phyloP scores from a whole-genome alignment of 2,888 invertebrate genomes.

The Drosophila bunnanda region DNA sequence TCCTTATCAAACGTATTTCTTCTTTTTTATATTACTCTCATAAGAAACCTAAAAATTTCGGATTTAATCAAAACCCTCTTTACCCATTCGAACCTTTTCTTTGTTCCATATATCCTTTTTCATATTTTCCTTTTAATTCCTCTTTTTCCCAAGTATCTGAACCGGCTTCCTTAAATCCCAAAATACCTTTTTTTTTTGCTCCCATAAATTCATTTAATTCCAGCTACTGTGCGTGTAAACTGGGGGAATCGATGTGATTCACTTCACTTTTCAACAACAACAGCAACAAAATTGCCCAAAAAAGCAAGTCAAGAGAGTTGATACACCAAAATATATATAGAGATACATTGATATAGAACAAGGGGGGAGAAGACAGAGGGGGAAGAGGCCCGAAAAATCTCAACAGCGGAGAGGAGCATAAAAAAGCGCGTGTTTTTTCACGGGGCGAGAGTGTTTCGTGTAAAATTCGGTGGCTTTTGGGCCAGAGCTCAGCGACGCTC shows the following conservation, averaged over 20 bases:
- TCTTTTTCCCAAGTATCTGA: neutral
- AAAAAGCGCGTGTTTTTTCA: constrained; percentile 32
- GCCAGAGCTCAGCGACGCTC: constrained; percentile 53
- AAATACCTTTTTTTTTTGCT: neutral
- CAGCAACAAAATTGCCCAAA: constrained; percentile 27
- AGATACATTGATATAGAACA: constrained; percentile 5
- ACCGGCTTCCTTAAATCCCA: constrained; percentile 13
- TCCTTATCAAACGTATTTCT: neutral
- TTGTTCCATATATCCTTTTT: neutral
- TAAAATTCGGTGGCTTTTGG: constrained; percentile 38
- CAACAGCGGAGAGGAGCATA: constrained; percentile 8
- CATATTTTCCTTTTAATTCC: neutral
- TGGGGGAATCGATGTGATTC: constrained; percentile 67
- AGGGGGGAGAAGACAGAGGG: neutral
- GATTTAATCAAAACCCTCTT: neutral
- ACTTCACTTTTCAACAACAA: constrained; percentile 71
- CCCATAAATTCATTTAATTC: constrained; percentile 6
- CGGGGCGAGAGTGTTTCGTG: constrained; percentile 45
- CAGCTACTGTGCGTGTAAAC: constrained; percentile 38
- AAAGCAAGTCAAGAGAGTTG: constrained; percentile 63
- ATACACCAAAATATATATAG: constrained; percentile 1
- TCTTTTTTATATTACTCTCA: too few relatives aligned
- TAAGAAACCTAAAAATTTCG: neutral
- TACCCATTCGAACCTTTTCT: neutral
- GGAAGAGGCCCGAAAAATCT: constrained; percentile 18